Percentiles rank a stretch among this genome's conserved stretches.
These are phyloP conservation scores for Macrotrachela quadricornifera DNA, from an alignment of 1,140 invertebrate species.

Conservation along the genomic window DNA sequence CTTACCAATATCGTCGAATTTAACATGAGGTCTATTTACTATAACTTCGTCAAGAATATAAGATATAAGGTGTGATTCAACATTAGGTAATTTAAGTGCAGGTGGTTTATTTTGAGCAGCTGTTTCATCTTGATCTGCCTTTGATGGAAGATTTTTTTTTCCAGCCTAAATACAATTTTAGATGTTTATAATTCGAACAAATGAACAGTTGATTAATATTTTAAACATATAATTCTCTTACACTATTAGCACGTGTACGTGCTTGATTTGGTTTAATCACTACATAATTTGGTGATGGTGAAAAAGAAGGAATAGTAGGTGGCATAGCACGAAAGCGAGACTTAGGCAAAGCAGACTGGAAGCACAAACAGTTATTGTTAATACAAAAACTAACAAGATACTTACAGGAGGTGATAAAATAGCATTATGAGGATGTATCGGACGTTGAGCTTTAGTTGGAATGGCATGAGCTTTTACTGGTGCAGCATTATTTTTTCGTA, in stretches of 20 bases:
- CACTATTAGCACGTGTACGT: background rate
- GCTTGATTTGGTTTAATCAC: background rate
- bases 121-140: too few relatives aligned
- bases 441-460: background rate
- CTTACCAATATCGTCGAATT: conserved; percentile 27
- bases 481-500: background rate
- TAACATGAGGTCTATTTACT: conserved; percentile 20
- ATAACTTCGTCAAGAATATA: conserved; percentile 28
- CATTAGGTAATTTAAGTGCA: conserved; percentile 12
- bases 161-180: background rate
- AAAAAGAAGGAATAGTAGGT: too few relatives aligned
- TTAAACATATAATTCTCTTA: background rate
- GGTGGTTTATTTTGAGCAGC: background rate
- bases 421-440: background rate
- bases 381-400: background rate
- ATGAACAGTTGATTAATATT: background rate
- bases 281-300: background rate
- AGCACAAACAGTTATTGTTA: too few relatives aligned
- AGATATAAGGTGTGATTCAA: conserved; percentile 26
- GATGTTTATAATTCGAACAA: background rate
- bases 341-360: too few relatives aligned
- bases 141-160: background rate
- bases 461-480: too few relatives aligned
- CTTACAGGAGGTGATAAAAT: background rate
- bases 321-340: too few relatives aligned